phyloP scores from a whole-genome alignment of 2,797 vertebrate genomes.

The Antennarius maculatus region DNA sequence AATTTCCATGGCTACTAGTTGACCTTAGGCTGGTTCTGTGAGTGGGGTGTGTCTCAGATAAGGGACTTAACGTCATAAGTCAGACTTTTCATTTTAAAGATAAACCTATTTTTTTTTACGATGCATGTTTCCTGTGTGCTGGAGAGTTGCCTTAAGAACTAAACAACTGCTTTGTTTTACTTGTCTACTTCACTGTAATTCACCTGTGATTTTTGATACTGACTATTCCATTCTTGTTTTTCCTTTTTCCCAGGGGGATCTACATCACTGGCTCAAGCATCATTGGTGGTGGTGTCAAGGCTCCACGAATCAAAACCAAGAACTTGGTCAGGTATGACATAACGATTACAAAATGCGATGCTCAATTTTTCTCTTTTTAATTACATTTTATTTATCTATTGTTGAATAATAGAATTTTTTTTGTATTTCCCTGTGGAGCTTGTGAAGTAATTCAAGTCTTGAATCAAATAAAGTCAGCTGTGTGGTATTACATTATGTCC shows the following conservation, averaged over 20 bases:
- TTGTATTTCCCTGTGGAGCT: neutral
- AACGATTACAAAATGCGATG: neutral
- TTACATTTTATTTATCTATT: neutral
- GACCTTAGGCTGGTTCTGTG: no score
- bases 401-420: no score
- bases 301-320: conserved; percentile 98
- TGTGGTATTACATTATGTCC: neutral
- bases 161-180: no score
- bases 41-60: no score
- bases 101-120: no score
- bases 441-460: neutral
- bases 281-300: conserved; percentile 97
- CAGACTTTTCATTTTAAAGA: no score
- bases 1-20: no score
- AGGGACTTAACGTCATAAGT: no score
- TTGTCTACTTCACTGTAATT: neutral
- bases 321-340: conserved; percentile 93
- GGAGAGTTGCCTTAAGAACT: no score
- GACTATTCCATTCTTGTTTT: no score
- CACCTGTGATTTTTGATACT: neutral
- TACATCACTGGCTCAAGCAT: conserved; percentile 99
- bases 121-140: no score
- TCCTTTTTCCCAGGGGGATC: conserved; percentile 88
- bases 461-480: neutral
- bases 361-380: neutral